Conservation (phyloP, 2,113 vertebrate genomes). For the Hystrix brachyura region DNA sequence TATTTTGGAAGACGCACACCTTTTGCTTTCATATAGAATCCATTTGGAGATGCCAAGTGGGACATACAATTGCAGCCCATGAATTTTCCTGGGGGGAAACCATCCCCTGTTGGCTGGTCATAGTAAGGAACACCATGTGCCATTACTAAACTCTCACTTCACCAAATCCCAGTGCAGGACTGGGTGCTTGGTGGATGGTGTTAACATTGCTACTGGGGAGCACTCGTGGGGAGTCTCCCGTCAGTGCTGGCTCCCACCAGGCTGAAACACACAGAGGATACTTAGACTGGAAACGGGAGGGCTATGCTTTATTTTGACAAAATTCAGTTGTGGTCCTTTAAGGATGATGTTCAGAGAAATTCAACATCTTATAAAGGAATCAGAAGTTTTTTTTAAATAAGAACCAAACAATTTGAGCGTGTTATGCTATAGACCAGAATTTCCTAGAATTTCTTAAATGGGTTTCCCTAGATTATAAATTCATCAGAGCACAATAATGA, state of each 20-base stretch:
- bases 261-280: not conserved
- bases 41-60: conserved; percentile 85
- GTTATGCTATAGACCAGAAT: conserved; percentile 1
- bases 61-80: conserved; percentile 82
- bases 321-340: not conserved
- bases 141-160: conserved; percentile 72
- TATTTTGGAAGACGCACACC: conserved; percentile 77
- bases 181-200: not conserved
- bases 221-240: not conserved
- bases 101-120: conserved; percentile 82
- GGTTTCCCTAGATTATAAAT: conserved; percentile 30
- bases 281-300: not conserved
- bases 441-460: conserved; percentile 33
- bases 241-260: not conserved
- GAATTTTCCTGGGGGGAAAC: conserved; percentile 80
- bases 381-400: not conserved
- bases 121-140: conserved; percentile 73
- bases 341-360: not conserved
- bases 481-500: conserved; percentile 19
- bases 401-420: not conserved
- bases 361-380: not conserved
- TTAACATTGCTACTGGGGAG: not conserved
- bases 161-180: not conserved
- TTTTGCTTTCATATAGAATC: conserved; percentile 85
- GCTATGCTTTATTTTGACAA: not conserved